Conservation (phyloP, 2,797 vertebrate genomes). For the Cirrhinus molitorella region DNA sequence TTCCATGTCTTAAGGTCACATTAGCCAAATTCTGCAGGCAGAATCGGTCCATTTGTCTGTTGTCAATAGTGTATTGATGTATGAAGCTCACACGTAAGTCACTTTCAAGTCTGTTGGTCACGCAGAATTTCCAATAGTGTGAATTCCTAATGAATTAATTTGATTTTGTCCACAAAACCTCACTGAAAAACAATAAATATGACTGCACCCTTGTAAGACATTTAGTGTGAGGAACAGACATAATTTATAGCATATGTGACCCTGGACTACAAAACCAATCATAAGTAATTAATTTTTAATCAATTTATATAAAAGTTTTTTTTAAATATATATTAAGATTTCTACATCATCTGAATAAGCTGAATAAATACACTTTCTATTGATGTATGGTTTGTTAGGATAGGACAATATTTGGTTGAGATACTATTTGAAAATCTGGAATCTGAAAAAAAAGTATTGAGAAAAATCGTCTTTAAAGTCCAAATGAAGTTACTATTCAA, state of each 20-base stretch:
- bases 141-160: not conserved
- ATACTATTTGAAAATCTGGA: too few species aligned
- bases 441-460: too few species aligned
- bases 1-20: not conserved
- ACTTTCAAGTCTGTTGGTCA: not conserved
- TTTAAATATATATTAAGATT: too few species aligned
- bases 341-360: too few species aligned
- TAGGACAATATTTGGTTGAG: too few species aligned
- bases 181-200: not conserved
- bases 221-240: not conserved
- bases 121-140: not conserved
- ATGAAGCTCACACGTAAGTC: not conserved
- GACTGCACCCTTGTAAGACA: not conserved
- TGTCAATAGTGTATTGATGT: not conserved
- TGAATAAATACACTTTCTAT: too few species aligned
- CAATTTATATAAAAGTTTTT: too few species aligned
- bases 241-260: not conserved
- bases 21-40: not conserved
- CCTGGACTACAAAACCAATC: too few species aligned
- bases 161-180: not conserved
- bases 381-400: too few species aligned
- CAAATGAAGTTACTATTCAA: too few species aligned
- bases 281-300: too few species aligned
- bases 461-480: too few species aligned
- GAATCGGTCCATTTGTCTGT: not conserved